Evolutionary conservation across 2,113 vertebrate species (phyloP), one percentile per base, ranked within the genome.

Genomic region (Istiophorus platypterus): DNA sequence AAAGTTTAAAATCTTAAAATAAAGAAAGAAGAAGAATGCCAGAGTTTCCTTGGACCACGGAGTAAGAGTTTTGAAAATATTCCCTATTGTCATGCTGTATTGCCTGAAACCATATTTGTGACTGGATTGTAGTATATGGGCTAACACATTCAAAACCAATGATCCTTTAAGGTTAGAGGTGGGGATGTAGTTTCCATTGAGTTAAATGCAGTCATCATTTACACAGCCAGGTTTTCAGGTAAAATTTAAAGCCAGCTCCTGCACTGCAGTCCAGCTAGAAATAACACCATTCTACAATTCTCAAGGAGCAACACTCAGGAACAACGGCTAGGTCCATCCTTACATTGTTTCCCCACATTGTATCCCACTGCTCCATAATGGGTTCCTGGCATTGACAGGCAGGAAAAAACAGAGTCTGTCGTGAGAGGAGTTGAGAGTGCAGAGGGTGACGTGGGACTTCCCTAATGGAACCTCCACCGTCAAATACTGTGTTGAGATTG

Each of bases 321-420:
- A 94, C 92, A 95, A 95, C 92, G 78, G 86, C 86, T 72, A 15
- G 87, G 90, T 88, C 92, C 91, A 93, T 93, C 89, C 90, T 86
- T 45, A 47, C 78, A 90, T 92, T 93, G 89, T 92, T 89, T 85
- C 81, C 61, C 59, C 1, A 17, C 8, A 12, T 31, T 82, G 69
- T 42, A 80, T 78, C 77, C 79, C 71, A 65, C 81, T 77, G 86
- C 86, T 90, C 84, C 85, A 91, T 91, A 93, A 92, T 92, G 81
- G 87, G 89, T 94, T 93, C 90, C 91, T 89, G 87, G 85, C 90
- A 91, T 94, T 93, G 93, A 91, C 85, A 89, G 81, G 80, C 87
- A 92, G 92, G 91, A 94, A 93, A 95, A 93, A 93, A 94, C 91
- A 93, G 68, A 83, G 58, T 52, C 66, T 81, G 84, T 85, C 49